Base-by-base conservation (phyloP, 2,888 invertebrate species). In the Euspilapteryx auroguttella region DNA sequence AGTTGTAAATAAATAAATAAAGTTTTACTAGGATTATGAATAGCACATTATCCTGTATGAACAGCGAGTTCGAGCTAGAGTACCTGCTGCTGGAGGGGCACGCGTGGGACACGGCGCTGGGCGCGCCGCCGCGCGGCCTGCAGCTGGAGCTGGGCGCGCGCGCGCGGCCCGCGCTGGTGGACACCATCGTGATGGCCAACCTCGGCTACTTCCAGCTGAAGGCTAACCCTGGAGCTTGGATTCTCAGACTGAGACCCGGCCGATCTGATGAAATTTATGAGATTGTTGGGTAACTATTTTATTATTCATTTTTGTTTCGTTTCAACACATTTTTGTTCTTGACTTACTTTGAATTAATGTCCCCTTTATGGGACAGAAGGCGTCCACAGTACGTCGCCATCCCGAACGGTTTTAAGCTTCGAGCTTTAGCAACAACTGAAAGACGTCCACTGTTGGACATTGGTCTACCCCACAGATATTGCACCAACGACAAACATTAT, bases 161-260 rank as follows among this genome's bases (percentile, higher is more conserved):
- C 35, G 79, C 78, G n/a, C 75, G 82, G 32, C 86, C 89, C 0
- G 82, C 86, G 4, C 79, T 85, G 39, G 89, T 92, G 41, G 99
- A 99, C 63, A 99, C 99, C 11, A 98, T 98, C 42, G 98, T 99
- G n/a, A 99, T 99, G 99, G 98, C 98, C 4, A 99, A 99, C 69
- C 79, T 99, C 41, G 99, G 99, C 9, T 99, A 99, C 68, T 98
- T 99, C 78, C 77, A 77, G 69, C 75, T 99, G 15, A 98, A 98
- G 69, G 98, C 98, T 0, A 94, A 92, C 58, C 98, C 99, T 2
- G 99, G 99, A 1, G 91, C 94, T 7, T 99, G 98, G 98, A 73
- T 87, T 12, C 63, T 99, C 34, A 79, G 86, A 4, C 78, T 99
- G 3, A 78, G 99, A 15, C 92, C 95, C 25, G 99, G 99, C 4